Conservation (phyloP, 2,888 invertebrate genomes). For the Thecocarcelia acutangulata region DNA sequence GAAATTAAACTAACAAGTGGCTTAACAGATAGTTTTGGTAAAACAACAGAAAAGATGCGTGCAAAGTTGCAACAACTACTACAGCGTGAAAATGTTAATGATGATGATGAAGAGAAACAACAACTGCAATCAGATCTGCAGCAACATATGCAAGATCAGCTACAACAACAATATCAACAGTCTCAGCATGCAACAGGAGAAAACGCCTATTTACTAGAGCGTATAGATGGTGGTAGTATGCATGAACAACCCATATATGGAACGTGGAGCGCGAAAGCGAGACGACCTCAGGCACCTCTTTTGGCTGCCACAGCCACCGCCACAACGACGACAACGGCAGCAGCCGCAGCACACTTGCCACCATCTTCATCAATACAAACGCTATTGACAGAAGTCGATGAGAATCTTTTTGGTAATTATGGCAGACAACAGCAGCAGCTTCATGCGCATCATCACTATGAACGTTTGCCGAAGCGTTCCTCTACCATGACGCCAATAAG, state of each 20-base stretch:
- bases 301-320: constrained; percentile 50
- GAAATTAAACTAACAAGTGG: not conserved
- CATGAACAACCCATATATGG: constrained; percentile 77
- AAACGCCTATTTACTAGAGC: constrained; percentile 79
- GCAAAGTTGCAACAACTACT: constrained; percentile 76
- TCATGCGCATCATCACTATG: constrained; percentile 74
- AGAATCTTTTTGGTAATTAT: constrained; percentile 47
- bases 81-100: constrained; percentile 72
- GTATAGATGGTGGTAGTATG: constrained; percentile 74
- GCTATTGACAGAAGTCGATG: constrained; percentile 53
- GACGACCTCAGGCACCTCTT: constrained; percentile 75
- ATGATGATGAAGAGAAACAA: constrained; percentile 62
- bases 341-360: constrained; percentile 34
- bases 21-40: constrained; percentile 38
- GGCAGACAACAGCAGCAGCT: constrained; percentile 29
- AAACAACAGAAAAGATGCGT: constrained; percentile 75
- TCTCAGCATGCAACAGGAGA: constrained; percentile 74
- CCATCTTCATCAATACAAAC: constrained; percentile 57
- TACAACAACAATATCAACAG: constrained; percentile 71
- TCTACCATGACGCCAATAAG: constrained; percentile 77
- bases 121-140: constrained; percentile 69
- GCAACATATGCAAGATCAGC: constrained; percentile 72
- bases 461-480: constrained; percentile 77
- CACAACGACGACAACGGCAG: constrained; percentile 45
- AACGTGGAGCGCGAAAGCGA: constrained; percentile 80